Evolutionary conservation across 2,888 invertebrate species (phyloP), one percentile per base, ranked within the genome.

Genomic region (Hanleya hanleyi): DNA sequence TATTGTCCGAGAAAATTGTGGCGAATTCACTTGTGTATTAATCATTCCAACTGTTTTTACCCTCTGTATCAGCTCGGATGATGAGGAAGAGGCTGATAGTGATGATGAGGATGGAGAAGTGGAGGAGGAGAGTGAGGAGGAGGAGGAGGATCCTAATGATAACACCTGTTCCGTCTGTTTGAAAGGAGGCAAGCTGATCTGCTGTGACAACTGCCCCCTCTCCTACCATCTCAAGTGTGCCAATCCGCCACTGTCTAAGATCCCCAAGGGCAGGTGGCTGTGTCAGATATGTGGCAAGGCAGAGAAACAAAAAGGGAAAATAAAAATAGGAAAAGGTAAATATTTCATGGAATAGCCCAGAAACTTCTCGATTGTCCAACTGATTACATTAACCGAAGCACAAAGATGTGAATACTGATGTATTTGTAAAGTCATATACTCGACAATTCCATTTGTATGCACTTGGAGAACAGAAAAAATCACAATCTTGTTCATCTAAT

Each of bases 131-230:
- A 71, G 65, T 37, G 72, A 73, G 65, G 75, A 77, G 32, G 73
- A 71, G 18, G 76, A 73, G 7, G 77, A 77, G 37, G 77, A 73
- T 36, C 77, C 29, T 51, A 78, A 79, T 67, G 84, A 83, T 22
- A 78, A 77, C 41, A 57, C 78, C 18, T 87, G 87, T 77, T 79
- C 83, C 29, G 85, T 81, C 12, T 87, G 87, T 77, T 78, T 77
- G 33, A 82, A 81, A 32, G 79, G 79, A 38, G 87, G 87, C 26
- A 84, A 77, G 68, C 77, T 86, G 51, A 75, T 87, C 15, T 82
- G 83, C 67, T 87, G 87, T 81, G 87, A 87, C 73, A 82, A 77
- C 70, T 87, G 87, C 71, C 86, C 87, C 0, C 76, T 85, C 9
- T 81, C 81, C 22, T 87, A 86, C 66, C 87, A 87, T 71, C 76